Conservation (phyloP, 2,888 invertebrate species). For the Drosophila fulvimacula region DNA sequence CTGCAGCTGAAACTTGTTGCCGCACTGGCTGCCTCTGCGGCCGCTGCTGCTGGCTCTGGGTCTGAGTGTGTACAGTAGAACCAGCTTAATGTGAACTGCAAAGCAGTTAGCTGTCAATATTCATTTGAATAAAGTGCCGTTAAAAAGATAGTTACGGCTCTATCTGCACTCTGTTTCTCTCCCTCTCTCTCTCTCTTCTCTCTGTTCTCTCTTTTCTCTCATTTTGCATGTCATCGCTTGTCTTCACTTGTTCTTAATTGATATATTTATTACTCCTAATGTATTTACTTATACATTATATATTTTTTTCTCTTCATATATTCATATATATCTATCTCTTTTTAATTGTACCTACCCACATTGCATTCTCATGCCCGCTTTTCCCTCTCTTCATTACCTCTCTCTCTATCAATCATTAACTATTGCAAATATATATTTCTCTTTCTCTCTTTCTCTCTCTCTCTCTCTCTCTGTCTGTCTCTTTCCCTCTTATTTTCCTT, state of each 20-base stretch:
- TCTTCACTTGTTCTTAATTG: background rate
- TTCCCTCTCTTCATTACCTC: background rate
- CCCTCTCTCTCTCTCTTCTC: too few relatives aligned
- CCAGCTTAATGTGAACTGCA: conserved; percentile 13
- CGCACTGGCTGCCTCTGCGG: conserved; percentile 10
- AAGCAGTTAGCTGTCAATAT: background rate
- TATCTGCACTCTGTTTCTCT: background rate
- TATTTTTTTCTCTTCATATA: background rate
- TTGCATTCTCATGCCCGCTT: too few relatives aligned
- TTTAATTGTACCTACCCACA: too few relatives aligned
- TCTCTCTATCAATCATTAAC: background rate
- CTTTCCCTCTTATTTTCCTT: background rate
- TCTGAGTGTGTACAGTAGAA: conserved; percentile 19
- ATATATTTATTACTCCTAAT: too few relatives aligned
- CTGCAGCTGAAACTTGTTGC: conserved; percentile 28
- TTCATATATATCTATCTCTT: too few relatives aligned
- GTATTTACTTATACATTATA: too few relatives aligned
- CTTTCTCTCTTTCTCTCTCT: background rate
- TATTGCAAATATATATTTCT: too few relatives aligned
- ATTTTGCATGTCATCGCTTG: background rate
- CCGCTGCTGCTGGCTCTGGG: background rate
- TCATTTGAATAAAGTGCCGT: background rate
- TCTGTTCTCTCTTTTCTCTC: too few relatives aligned
- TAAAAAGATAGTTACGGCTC: background rate
- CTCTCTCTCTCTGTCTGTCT: background rate